Base-by-base conservation (phyloP, 2,797 vertebrate genomes). In the Amblyopsis hoosieri region DNA sequence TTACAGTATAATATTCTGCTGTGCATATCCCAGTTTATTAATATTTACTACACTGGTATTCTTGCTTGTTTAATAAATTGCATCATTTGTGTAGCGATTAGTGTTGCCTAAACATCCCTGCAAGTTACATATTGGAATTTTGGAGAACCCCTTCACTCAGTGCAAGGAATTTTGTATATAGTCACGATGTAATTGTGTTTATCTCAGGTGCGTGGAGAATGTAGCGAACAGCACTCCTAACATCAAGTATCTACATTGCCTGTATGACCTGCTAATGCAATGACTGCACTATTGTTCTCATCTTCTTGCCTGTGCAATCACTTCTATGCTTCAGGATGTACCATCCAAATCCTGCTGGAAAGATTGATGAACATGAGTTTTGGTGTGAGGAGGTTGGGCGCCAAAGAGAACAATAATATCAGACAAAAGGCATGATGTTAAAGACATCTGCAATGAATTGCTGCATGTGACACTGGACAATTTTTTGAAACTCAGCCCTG, bases 141-240 rank as follows among this genome's bases (percentile, higher is more conserved):
- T 52, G 31, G 48, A 51, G 13, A 15, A 15, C 50, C 42, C 49
- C 1, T 3, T 51, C 6, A 37, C 33, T 6, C 8, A 33, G 42
- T 15, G 23, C n/a, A 29, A 2, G 42, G n/a, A 47, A 6, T 1
- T 47, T 57, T 58, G n/a, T 66, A 42, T 56, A 14, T 67, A 66
- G 54, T 42, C 17, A 47, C 37, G 45, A 65, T 56, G 55, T 42
- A 51, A 57, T 14, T 13, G 74, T 72, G 64, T 52, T 70, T 54
- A 71, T 73, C 79, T 83, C 79, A 84, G 81, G 78, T 84, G 42
- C 64, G 73, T 75, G 6, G 37, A 66, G 66, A 60, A 77, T 52
- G 47, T n/a, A 58, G 2, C 15, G 53, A 37, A 46, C 47, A 29
- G 23, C 23, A 11, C 42, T 58, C 55, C 29, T 31, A 15, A n/a